Evolutionary conservation across 2,888 invertebrate species (phyloP), one percentile per base, ranked within the genome.

Genomic region (Carpatolechia fugitivella): DNA sequence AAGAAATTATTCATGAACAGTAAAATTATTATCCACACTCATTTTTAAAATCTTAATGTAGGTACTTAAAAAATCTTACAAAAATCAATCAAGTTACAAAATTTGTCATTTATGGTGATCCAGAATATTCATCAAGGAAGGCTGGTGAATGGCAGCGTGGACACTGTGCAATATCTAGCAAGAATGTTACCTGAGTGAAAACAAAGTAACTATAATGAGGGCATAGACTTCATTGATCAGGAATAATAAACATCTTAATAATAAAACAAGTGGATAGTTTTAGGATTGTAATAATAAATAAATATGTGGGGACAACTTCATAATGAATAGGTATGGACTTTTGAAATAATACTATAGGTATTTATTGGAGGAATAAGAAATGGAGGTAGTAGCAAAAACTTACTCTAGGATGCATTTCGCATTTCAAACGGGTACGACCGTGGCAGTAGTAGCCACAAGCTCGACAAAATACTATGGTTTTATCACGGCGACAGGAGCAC

Each of bases 141-240:
- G 74, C 70, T 18, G 83, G 60, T 10, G 85, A 85, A 55, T 79
- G 84, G 69, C 91, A 91, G 7, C 83, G 77, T 3, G 91, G 91
- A 59, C 91, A 91, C 55, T 88, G 85, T 0, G 84, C 61, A 55
- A 91, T 84, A 55, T 91, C 91, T 60, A 87, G 66, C 18, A 91
- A 67, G 61, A 90, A 91, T 31, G 85, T 83, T 5, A 90, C 85
- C 91, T 91, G 80, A 24, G 80, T 91, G 80, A 24, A 80, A n/a
- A 14, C 38, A 16, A 13, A 11, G 38, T 13, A 40, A 40, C 16
- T 14, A n/a, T n/a, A n/a, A n/a, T 40, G 38, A 13, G 33, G 8
- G n/a, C 3, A 33, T 8, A n/a, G 10, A 33, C 10, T 5, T 33
- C 3, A n/a, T n/a, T n/a, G n/a, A n/a, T n/a, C n/a, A n/a, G n/a